Conservation (phyloP, 2,888 invertebrate species). For the Cotesia congregata region DNA sequence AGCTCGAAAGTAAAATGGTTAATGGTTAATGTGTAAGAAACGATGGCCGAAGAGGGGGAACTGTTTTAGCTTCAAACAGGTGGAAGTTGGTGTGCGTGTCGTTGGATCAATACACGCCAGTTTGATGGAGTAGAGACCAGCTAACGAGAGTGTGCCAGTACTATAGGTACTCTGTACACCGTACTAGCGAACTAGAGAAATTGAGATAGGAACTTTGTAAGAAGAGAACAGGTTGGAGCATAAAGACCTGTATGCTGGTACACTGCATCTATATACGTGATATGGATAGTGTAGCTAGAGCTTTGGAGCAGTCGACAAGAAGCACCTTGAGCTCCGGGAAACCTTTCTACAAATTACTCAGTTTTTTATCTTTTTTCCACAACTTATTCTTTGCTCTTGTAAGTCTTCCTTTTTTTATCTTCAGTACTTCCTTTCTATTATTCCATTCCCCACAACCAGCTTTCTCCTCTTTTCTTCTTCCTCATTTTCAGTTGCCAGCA, state of each 20-base stretch:
- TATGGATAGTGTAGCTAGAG: neutral
- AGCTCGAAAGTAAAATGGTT: conserved; percentile 26
- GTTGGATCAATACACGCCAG: conserved; percentile 49
- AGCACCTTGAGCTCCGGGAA: conserved; percentile 10
- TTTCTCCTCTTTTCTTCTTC: neutral
- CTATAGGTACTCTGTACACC: no score
- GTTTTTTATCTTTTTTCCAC: conserved; percentile 28
- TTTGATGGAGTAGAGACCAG: conserved; percentile 45
- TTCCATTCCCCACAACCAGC: neutral
- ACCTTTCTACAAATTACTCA: conserved; percentile 39
- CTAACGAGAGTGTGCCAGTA: conserved; percentile 32
- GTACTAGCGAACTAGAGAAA: conserved; percentile 7
- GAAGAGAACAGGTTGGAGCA: conserved; percentile 46
- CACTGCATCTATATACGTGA: no score
- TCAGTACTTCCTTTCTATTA: neutral
- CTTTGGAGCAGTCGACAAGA: conserved; percentile 19
- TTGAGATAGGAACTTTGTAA: conserved; percentile 4
- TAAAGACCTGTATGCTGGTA: conserved; percentile 28
- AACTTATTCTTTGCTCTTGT: neutral
- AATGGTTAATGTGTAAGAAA: conserved; percentile 3
- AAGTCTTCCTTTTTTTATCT: neutral
- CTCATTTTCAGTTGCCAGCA: neutral
- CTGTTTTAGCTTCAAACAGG: conserved; percentile 49
- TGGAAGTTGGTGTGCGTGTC: conserved; percentile 41
- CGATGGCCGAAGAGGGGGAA: conserved; percentile 32